These are phyloP conservation scores for Bostrychus sinensis DNA, from an alignment of 2,113 vertebrate genomes.

Conservation along the genomic window DNA sequence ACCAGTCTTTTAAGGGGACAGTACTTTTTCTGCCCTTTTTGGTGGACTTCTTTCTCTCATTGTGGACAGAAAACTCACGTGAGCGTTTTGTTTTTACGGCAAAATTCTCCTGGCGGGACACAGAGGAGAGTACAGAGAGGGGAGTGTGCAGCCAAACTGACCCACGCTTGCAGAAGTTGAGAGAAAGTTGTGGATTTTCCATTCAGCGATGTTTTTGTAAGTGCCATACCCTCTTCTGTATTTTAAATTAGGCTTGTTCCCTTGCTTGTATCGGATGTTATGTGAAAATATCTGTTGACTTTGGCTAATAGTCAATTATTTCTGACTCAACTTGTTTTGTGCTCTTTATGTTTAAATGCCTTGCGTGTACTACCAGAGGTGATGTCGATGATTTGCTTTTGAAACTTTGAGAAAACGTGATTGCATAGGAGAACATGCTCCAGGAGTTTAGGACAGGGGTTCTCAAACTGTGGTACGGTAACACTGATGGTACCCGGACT, in stretches of 20 bases:
- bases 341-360: slow-evolving; percentile 1
- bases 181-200: slow-evolving; percentile 55
- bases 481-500: no score
- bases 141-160: slow-evolving; percentile 56
- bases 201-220: slow-evolving; percentile 70
- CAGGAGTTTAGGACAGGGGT: no score
- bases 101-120: slow-evolving; percentile 46
- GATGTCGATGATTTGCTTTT: slow-evolving; percentile 13
- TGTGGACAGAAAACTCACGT: slow-evolving; percentile 57
- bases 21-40: slow-evolving; percentile 50
- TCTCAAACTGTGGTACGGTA: no score
- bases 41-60: slow-evolving; percentile 35
- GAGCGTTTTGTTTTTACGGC: slow-evolving; percentile 63
- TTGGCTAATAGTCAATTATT: background rate
- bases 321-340: background rate
- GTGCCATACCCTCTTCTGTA: slow-evolving; percentile 52
- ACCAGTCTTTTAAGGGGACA: background rate
- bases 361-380: slow-evolving; percentile 8
- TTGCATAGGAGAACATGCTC: background rate
- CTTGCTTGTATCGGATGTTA: background rate
- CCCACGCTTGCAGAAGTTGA: slow-evolving; percentile 44
- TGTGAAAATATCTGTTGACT: background rate
- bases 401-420: slow-evolving; percentile 3
- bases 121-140: slow-evolving; percentile 20
- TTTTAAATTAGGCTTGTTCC: slow-evolving; percentile 21